phyloP scores from a whole-genome alignment of 2,888 invertebrate genomes.

The Megamerina dolium region DNA sequence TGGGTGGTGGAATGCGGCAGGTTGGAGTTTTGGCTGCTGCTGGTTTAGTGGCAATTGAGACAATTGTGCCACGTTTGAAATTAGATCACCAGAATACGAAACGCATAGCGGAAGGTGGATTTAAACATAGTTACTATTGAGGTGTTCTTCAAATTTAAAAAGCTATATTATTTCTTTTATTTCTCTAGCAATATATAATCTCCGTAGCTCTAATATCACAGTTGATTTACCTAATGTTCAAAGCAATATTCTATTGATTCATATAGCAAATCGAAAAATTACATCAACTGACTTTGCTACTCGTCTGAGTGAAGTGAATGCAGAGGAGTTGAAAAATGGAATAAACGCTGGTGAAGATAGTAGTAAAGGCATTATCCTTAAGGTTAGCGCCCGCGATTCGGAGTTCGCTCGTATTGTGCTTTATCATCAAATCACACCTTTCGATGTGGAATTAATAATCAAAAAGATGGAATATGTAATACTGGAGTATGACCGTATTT shows the following conservation, averaged over 20 bases:
- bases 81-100: conserved; percentile 70
- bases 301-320: conserved; percentile 51
- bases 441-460: conserved; percentile 61
- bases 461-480: conserved; percentile 67
- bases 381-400: conserved; percentile 56
- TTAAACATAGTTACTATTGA: too few species aligned
- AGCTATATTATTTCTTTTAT: conserved; percentile 10
- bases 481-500: conserved; percentile 53
- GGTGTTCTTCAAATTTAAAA: conserved; percentile 6
- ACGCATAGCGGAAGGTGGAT: conserved; percentile 61
- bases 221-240: conserved; percentile 61
- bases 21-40: conserved; percentile 86
- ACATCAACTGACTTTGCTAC: conserved; percentile 54
- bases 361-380: conserved; percentile 52
- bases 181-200: conserved; percentile 50
- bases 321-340: conserved; percentile 52
- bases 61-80: conserved; percentile 63
- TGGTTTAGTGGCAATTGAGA: conserved; percentile 77
- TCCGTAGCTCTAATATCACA: conserved; percentile 56
- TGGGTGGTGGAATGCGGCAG: conserved; percentile 95
- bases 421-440: conserved; percentile 65
- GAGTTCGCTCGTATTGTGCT: conserved; percentile 62
- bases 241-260: conserved; percentile 71
- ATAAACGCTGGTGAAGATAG: conserved; percentile 34
- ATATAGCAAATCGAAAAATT: conserved; percentile 53